Base-by-base conservation (phyloP, 1,140 invertebrate species). In the Anastatus disparis region DNA sequence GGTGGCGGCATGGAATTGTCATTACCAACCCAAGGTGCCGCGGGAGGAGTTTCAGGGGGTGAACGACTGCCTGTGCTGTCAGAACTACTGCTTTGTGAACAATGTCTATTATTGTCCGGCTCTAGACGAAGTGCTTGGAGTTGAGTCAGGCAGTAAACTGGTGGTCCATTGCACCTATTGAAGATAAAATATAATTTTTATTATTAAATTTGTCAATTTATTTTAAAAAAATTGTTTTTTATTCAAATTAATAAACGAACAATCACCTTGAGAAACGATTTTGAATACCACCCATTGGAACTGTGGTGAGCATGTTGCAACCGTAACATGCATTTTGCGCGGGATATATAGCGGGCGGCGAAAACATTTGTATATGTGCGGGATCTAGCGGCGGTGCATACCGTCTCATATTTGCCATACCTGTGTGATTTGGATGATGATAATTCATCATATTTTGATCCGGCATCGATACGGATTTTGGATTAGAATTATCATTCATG, bases 21-120 rank as follows among this genome's bases (percentile, higher is more conserved):
- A 26, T 59, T 78, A 27, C 74, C 72, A 35, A 77, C 56, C 84
- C 84, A 86, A 0, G 79, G 80, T 2, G 70, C 79, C 6, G 82
- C 85, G 17, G 89, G 88, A 40, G 90, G 89, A 2, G 90, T 91
- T 53, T 90, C 89, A 0, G 89, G 87, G 0, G 90, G 88, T 31
- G 87, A 87, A 55, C 86, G 84, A 72, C 87, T 89, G 55, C 87
- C 85, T 48, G 85, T 87, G 74, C 87, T 88, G 17, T 89, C 88
- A 0, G 88, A 89, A 75, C 88, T 88, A 72, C 88, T 89, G 29
- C 89, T 90, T 35, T 90, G 90, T 12, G 87, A 88, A 22, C 84
- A 85, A 24, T 87, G 86, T 40, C 87, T 81, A 66, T 78, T 85
- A 62, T 76, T 86, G 17, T 87, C 86, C 3, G 84, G 84, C 9